Conservation (phyloP, 2,113 vertebrate species). For the Cichladusa arquata region DNA sequence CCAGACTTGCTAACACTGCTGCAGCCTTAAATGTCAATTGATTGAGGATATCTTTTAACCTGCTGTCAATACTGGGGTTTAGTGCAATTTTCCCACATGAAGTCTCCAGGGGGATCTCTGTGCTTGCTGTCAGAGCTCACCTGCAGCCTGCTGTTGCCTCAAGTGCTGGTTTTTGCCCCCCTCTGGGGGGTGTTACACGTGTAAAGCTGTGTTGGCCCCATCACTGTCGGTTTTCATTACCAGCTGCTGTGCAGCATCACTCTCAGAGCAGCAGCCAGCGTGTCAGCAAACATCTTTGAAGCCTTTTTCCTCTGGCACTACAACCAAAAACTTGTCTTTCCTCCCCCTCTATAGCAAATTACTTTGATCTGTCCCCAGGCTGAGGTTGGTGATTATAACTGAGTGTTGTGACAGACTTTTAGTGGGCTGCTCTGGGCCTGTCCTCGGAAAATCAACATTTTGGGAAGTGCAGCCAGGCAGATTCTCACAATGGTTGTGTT, state of each 20-base stretch:
- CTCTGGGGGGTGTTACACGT: background rate
- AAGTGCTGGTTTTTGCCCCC: background rate
- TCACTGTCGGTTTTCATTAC: no score
- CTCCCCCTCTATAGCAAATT: accelerated
- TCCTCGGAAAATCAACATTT: background rate
- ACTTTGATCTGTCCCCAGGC: background rate
- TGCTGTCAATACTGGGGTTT: conserved; percentile 51
- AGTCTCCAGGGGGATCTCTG: background rate
- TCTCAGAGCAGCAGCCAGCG: background rate
- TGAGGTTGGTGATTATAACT: background rate
- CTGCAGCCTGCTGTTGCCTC: background rate
- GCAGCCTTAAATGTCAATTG: conserved; percentile 64
- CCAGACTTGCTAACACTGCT: background rate
- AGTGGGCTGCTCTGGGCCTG: background rate
- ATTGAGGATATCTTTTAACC: conserved; percentile 61
- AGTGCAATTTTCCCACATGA: conserved; percentile 25
- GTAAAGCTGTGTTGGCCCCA: background rate
- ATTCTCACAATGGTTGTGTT: background rate
- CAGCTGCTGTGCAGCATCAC: background rate
- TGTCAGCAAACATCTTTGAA: background rate
- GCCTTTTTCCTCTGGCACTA: background rate
- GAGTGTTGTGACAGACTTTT: background rate
- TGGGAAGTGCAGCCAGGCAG: background rate
- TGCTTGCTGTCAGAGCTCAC: background rate
- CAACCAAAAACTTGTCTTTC: background rate